These are phyloP conservation scores for Hylia prasina DNA, from an alignment of 2,113 vertebrate genomes.

Conservation along the genomic window DNA sequence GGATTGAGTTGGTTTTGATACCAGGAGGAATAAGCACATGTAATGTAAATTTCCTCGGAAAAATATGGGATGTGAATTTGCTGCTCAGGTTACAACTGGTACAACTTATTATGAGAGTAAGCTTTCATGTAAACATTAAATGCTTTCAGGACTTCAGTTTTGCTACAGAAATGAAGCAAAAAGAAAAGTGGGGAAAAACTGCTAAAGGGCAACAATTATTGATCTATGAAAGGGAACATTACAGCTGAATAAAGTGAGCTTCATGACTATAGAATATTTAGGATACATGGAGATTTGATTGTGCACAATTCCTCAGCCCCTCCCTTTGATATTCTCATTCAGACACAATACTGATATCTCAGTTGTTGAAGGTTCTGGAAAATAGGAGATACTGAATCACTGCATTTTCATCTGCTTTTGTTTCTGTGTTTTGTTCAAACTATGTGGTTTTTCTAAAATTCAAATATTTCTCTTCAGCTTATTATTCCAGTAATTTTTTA, in stretches of 20 bases:
- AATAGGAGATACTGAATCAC: neutral
- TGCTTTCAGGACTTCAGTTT: neutral
- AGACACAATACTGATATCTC: neutral
- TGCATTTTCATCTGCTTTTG: neutral
- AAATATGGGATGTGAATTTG: neutral
- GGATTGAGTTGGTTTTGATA: neutral
- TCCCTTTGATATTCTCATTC: neutral
- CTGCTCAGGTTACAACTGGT: neutral
- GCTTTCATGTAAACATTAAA: neutral
- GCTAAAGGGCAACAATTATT: neutral
- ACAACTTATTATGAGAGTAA: neutral
- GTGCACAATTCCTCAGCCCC: accelerated
- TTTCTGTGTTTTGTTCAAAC: neutral
- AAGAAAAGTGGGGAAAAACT: neutral
- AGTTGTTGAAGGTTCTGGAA: neutral
- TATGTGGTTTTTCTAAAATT: neutral
- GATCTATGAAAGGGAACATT: neutral
- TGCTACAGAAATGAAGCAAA: neutral
- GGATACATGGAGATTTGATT: neutral
- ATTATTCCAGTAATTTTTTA: neutral
- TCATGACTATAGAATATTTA: neutral
- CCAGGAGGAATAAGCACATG: accelerated
- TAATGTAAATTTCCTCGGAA: neutral
- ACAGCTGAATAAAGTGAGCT: neutral
- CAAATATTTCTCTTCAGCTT: neutral